Evolutionary conservation across 2,113 vertebrate species (phyloP).

Genomic region (Pelecanus crispus): DNA sequence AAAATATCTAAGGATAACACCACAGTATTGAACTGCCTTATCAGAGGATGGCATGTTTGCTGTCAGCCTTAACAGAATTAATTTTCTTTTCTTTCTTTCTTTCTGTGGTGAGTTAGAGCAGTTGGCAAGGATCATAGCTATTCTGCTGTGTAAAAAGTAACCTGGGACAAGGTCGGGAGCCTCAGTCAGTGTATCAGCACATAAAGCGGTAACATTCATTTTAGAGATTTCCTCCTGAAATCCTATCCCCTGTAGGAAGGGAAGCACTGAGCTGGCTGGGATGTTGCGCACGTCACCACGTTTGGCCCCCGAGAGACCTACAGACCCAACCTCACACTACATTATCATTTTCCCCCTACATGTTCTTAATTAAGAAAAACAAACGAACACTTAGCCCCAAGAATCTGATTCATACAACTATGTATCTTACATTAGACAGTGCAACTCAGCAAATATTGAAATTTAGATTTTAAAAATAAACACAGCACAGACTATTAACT

Average conservation of each 20-base stretch:
- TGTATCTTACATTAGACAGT: not conserved
- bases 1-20: not conserved
- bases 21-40: not conserved
- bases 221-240: not conserved
- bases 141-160: not conserved
- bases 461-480: not conserved
- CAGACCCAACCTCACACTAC: not conserved
- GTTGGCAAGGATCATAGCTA: not conserved
- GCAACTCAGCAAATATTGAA: not conserved
- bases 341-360: not conserved
- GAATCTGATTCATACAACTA: not conserved
- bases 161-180: not conserved
- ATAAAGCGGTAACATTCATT: not conserved
- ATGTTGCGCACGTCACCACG: not conserved
- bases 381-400: not conserved
- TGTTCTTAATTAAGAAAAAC: not conserved
- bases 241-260: not conserved
- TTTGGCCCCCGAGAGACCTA: not conserved
- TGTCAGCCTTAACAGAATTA: not conserved
- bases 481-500: not conserved
- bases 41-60: not conserved
- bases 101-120: not conserved
- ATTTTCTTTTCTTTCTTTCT: not conserved
- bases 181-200: accelerated
- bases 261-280: not conserved